These are phyloP conservation scores for Ibycter americanus DNA, from an alignment of 2,797 vertebrate species.

Conservation along the genomic window DNA sequence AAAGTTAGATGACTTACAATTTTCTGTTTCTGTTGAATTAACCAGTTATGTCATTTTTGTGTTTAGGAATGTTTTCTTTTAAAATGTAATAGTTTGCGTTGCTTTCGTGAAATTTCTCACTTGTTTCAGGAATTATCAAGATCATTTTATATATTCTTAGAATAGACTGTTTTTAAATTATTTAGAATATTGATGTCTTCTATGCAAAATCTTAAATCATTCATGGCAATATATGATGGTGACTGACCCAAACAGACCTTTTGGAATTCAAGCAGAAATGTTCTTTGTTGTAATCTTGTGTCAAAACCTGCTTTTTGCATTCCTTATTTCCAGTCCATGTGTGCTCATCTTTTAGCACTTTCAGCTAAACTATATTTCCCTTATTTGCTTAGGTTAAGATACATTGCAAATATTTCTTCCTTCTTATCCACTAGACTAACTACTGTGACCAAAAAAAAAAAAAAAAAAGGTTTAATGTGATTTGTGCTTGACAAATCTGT, in stretches of 20 bases:
- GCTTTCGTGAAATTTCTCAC: not conserved
- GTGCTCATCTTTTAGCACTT: not conserved
- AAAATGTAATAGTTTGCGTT: not conserved
- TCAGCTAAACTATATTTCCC: not conserved
- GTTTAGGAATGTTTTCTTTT: not conserved
- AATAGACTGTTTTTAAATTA: not conserved
- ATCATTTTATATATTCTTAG: not conserved
- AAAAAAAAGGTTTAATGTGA: not conserved
- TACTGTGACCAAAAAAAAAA: not conserved
- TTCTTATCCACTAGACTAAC: not conserved
- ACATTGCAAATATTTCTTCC: not conserved
- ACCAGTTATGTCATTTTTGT: not conserved
- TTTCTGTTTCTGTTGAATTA: not conserved
- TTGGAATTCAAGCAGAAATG: not conserved
- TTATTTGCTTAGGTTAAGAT: not conserved
- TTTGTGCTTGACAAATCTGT: constrained; percentile 26
- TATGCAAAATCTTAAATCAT: not conserved
- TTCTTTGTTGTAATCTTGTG: not conserved
- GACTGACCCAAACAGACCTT: not conserved
- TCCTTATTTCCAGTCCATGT: not conserved
- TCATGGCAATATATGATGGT: not conserved
- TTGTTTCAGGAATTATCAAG: not conserved
- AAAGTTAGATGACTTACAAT: not conserved
- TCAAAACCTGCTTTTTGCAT: not conserved
- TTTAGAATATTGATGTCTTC: not conserved